These are phyloP conservation scores for Hydropotes inermis DNA, from an alignment of 2,113 vertebrate species.

Conservation along the genomic window DNA sequence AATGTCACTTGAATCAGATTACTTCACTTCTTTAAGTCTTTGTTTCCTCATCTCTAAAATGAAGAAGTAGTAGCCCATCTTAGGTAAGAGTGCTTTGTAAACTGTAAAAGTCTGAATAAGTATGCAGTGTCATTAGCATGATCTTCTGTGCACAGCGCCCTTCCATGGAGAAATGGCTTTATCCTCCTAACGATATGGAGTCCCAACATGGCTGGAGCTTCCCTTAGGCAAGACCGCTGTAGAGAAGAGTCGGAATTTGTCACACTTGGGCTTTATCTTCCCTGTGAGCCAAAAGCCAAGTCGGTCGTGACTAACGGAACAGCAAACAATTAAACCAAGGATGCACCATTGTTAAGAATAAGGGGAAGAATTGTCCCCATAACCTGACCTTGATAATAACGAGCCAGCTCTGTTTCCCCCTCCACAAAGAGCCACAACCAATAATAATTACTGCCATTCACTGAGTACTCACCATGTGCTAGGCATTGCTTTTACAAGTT, in stretches of 20 bases:
- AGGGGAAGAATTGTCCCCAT: not conserved
- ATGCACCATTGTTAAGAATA: not conserved
- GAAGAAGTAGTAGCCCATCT: not conserved
- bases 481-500: not conserved
- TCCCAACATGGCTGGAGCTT: not conserved
- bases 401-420: not conserved
- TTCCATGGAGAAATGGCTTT: not conserved
- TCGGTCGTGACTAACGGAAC: not conserved
- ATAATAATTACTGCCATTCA: not conserved
- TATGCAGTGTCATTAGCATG: not conserved
- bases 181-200: not conserved
- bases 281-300: slow-evolving; percentile 3
- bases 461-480: not conserved
- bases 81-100: not conserved
- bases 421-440: not conserved
- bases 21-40: not conserved
- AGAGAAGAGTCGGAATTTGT: not conserved
- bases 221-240: not conserved
- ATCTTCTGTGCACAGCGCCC: not conserved
- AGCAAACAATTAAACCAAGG: slow-evolving; percentile 7
- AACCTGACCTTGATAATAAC: not conserved
- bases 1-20: not conserved
- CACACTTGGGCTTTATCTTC: not conserved
- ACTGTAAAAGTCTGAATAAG: not conserved
- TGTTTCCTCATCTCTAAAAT: slow-evolving; percentile 8